Evolutionary conservation across 2,888 invertebrate species (phyloP).

Genomic region (Pandemis heparana): DNA sequence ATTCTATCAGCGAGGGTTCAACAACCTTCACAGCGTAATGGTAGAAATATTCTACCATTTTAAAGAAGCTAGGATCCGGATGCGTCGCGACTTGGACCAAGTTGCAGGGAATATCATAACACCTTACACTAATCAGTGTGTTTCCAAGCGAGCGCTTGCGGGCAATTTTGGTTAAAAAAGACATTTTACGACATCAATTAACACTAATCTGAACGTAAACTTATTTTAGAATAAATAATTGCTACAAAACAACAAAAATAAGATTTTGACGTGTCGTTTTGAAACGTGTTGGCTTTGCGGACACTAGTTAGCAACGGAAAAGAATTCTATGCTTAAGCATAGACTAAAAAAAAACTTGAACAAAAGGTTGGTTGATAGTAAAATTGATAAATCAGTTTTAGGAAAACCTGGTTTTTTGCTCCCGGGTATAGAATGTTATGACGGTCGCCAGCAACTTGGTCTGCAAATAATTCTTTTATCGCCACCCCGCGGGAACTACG

Average conservation of each 20-base stretch:
- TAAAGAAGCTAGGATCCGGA: constrained; percentile 83
- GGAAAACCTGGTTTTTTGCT: too few relatives aligned
- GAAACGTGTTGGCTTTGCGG: background rate
- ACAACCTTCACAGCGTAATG: constrained; percentile 85
- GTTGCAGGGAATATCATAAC: constrained; percentile 73
- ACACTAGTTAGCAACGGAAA: background rate
- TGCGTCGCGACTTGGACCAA: constrained; percentile 62
- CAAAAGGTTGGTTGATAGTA: background rate
- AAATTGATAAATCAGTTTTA: too few relatives aligned
- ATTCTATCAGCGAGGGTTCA: constrained; percentile 83
- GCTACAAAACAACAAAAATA: constrained; percentile 10
- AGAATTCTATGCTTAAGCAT: background rate
- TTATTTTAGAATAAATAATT: background rate
- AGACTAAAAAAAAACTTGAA: background rate
- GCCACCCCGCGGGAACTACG: too few relatives aligned
- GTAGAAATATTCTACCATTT: constrained; percentile 90
- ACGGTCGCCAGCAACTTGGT: too few relatives aligned
- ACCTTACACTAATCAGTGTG: constrained; percentile 48
- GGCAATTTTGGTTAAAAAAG: background rate
- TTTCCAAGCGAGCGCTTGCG: background rate
- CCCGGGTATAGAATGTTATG: too few relatives aligned
- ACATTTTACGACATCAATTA: constrained; percentile 38
- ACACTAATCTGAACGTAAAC: background rate
- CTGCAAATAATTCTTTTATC: too few relatives aligned
- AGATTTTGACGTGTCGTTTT: background rate